phyloP scores from a whole-genome alignment of 2,797 vertebrate species.

The Meriones psammophilus region DNA sequence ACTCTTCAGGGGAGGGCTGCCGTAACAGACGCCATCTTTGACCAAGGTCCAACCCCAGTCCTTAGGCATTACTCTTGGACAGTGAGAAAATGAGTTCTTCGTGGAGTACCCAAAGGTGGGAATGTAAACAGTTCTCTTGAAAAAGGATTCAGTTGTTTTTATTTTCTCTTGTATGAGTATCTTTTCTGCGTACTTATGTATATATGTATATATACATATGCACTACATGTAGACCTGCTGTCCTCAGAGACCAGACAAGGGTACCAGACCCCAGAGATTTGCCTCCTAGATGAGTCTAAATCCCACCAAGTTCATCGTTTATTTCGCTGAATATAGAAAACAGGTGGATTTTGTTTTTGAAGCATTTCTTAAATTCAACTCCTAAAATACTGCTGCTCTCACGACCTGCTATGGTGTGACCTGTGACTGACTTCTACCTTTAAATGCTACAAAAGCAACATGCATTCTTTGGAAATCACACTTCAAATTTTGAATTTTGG shows the following conservation, averaged over 20 bases:
- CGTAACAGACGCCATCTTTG: not conserved
- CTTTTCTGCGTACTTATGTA: not conserved
- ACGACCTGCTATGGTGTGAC: not conserved
- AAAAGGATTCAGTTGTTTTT: not conserved
- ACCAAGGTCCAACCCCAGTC: not conserved
- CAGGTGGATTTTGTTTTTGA: not conserved
- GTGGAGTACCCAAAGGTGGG: not conserved
- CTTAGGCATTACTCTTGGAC: not conserved
- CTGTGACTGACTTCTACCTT: not conserved
- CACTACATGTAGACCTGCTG: not conserved
- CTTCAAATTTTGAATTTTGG: not conserved
- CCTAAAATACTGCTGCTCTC: too few species aligned
- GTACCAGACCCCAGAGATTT: too few species aligned
- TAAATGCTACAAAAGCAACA: not conserved
- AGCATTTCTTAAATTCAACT: not conserved
- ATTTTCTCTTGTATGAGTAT: not conserved
- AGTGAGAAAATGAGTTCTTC: not conserved
- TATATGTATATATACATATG: not conserved
- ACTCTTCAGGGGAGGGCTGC: not conserved
- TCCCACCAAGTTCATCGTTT: too few species aligned
- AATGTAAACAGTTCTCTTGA: not conserved
- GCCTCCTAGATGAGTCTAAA: too few species aligned
- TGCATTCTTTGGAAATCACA: not conserved
- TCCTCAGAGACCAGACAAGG: not conserved
- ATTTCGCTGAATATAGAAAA: not conserved